Evolutionary conservation across 2,113 vertebrate species (phyloP).

Genomic region (Anarhynchus alexandrinus): DNA sequence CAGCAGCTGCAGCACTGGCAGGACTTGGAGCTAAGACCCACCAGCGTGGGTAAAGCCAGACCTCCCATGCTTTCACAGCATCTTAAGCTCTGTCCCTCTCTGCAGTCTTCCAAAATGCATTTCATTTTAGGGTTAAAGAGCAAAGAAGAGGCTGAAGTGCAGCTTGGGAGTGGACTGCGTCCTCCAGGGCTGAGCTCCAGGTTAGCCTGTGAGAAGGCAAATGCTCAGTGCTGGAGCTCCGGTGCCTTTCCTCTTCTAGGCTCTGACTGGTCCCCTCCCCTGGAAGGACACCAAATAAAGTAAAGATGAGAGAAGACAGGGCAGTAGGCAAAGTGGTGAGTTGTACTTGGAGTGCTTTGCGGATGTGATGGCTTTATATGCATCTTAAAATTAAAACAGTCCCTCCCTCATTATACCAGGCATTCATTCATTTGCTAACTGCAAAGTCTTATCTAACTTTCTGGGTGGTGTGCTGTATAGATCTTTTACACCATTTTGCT

Average conservation of each 20-base stretch:
- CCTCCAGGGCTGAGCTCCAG: background rate
- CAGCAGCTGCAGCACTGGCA: background rate
- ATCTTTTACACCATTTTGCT: background rate
- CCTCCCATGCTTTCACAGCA: background rate
- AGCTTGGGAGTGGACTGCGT: background rate
- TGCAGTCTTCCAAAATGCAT: accelerated
- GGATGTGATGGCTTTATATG: background rate
- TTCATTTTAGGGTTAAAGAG: background rate
- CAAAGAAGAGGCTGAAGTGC: background rate
- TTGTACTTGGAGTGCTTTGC: background rate
- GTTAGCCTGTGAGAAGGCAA: background rate
- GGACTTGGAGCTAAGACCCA: background rate
- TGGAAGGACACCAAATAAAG: background rate
- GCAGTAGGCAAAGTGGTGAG: background rate
- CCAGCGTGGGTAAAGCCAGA: background rate
- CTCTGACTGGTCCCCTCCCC: background rate
- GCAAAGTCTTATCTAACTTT: background rate
- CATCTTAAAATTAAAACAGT: background rate
- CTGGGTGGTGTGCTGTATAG: background rate
- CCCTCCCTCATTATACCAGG: background rate
- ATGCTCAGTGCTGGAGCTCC: background rate
- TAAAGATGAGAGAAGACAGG: background rate
- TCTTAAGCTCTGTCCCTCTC: background rate
- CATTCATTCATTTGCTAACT: background rate
- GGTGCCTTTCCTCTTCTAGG: background rate